These are phyloP conservation scores for Gallinago stenura DNA, from an alignment of 2,797 vertebrate species.

Conservation along the genomic window DNA sequence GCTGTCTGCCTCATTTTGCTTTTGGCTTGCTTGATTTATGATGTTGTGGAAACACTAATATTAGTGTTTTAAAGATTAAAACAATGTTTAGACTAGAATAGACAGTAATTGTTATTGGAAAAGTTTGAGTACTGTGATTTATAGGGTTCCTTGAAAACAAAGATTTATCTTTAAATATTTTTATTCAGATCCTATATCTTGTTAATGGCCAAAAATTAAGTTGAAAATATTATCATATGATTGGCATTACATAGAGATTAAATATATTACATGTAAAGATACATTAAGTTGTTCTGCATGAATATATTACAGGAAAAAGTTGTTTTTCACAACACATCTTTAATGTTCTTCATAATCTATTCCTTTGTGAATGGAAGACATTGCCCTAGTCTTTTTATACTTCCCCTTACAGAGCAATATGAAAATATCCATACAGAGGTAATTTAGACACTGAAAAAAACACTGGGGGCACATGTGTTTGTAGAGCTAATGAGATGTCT, in stretches of 20 bases:
- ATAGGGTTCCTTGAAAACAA: conserved; percentile 46
- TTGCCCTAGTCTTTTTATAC: not conserved
- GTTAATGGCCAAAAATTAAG: conserved; percentile 48
- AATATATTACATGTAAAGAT: not conserved
- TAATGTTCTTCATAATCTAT: not conserved
- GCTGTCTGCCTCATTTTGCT: not conserved
- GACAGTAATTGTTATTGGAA: conserved; percentile 54
- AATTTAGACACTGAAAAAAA: not conserved
- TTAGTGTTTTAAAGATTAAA: conserved; percentile 65
- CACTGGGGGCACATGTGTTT: not conserved
- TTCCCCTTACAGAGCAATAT: not conserved
- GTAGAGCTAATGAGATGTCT: accelerated
- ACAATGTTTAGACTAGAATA: conserved; percentile 39
- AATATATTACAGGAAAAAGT: not conserved
- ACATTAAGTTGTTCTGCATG: not conserved
- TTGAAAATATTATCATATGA: conserved; percentile 1
- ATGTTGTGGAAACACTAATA: conserved; percentile 21
- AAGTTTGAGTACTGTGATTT: conserved; percentile 64
- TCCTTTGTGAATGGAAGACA: not conserved
- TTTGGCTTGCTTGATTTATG: conserved; percentile 59
- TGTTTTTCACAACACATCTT: not conserved
- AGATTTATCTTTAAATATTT: conserved; percentile 51
- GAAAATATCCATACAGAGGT: not conserved
- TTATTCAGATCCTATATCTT: conserved; percentile 14
- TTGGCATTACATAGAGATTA: conserved; percentile 7